Evolutionary conservation across 2,888 invertebrate species (phyloP).

Genomic region (Aleiodes leptofemur): DNA sequence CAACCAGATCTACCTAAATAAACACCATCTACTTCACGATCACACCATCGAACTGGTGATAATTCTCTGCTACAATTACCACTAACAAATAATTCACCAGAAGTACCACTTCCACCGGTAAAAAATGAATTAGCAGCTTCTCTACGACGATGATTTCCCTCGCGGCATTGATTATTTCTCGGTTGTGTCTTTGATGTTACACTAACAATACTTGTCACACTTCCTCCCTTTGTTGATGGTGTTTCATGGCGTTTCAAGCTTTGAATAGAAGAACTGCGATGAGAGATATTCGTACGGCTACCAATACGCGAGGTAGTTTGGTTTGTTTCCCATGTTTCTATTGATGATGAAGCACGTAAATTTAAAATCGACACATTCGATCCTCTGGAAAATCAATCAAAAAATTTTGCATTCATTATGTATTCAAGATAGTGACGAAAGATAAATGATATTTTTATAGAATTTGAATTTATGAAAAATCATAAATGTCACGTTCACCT

Average conservation of each 20-base stretch:
- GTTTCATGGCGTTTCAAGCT: slow-evolving; percentile 66
- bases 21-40: slow-evolving; percentile 79
- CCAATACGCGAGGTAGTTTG: slow-evolving; percentile 57
- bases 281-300: slow-evolving; percentile 56
- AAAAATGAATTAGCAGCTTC: slow-evolving; percentile 68
- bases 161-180: slow-evolving; percentile 56
- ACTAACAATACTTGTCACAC: slow-evolving; percentile 62
- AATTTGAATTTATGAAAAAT: background rate
- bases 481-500: slow-evolving; percentile 42
- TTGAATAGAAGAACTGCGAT: slow-evolving; percentile 66
- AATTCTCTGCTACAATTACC: slow-evolving; percentile 76
- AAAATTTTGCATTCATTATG: background rate
- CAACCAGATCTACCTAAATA: slow-evolving; percentile 78
- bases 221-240: slow-evolving; percentile 22
- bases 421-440: background rate
- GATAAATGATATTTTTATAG: background rate
- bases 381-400: slow-evolving; percentile 72
- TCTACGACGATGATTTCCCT: slow-evolving; percentile 63
- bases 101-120: slow-evolving; percentile 73
- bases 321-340: slow-evolving; percentile 78
- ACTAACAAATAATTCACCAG: slow-evolving; percentile 75
- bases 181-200: slow-evolving; percentile 59
- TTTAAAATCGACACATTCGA: slow-evolving; percentile 79
- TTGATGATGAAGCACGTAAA: slow-evolving; percentile 77
- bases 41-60: slow-evolving; percentile 79